phyloP scores from a whole-genome alignment of 2,113 vertebrate species.

The Perognathus longimembris region DNA sequence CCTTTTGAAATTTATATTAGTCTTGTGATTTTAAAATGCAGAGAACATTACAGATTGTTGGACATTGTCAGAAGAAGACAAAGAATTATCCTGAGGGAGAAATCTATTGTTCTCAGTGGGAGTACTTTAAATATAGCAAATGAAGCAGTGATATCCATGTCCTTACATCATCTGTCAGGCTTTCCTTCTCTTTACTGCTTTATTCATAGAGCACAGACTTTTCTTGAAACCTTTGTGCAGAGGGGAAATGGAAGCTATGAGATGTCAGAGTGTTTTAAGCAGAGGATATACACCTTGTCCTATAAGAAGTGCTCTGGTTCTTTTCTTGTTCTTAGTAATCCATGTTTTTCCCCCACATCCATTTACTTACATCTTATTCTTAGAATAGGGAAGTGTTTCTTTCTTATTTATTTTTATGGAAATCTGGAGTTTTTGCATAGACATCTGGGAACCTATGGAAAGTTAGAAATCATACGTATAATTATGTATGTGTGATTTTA shows the following conservation, averaged over 20 bases:
- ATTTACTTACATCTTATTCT: not conserved
- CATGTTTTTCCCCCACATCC: not conserved
- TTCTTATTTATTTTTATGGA: too few relatives aligned
- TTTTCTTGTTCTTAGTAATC: not conserved
- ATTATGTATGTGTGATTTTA: not conserved
- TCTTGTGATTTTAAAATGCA: slow-evolving; percentile 38
- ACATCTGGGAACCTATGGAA: not conserved
- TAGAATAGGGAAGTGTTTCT: not conserved
- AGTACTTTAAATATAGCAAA: not conserved
- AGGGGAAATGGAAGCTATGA: not conserved
- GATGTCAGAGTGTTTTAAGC: not conserved
- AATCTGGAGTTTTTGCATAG: not conserved
- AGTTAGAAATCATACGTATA: not conserved
- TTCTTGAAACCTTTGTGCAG: not conserved
- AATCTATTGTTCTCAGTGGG: not conserved
- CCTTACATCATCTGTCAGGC: not conserved
- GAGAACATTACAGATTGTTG: slow-evolving; percentile 2
- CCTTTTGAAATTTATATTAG: slow-evolving; percentile 64
- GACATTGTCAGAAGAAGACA: not conserved
- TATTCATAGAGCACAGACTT: not conserved
- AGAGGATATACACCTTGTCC: not conserved
- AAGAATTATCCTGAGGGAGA: not conserved
- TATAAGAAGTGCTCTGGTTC: not conserved
- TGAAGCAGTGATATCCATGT: not conserved
- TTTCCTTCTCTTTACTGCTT: not conserved